Evolutionary conservation across 2,888 invertebrate genomes (phyloP), one percentile per base, ranked within the genome.

Genomic region (Clunio marinus): DNA sequence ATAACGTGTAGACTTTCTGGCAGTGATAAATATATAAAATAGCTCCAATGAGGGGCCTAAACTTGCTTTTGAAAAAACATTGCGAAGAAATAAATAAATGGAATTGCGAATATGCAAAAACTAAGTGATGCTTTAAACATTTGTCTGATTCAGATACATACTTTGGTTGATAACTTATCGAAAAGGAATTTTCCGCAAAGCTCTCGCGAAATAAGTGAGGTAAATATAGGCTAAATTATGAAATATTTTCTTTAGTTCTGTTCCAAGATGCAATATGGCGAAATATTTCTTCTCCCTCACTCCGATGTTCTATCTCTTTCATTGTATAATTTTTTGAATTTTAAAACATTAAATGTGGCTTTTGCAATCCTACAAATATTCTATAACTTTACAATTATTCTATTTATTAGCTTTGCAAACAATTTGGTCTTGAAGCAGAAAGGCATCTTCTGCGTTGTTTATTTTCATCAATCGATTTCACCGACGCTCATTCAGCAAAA

Each of bases 111-210:
- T 63, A 62, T 60, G 69, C 55, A 45, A 63, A 51, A 57, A 37
- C 17, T 37, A 57, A 65, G 65, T 55, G 96, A 96, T 88, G 90
- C 95, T 87, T 88, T 94, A 87, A 93, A 92, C 86, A 91, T 94
- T 89, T 92, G 95, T 87, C 89, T 96, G 89, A 92, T 93, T 87
- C 94, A 96, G 89, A 96, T 96, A 85, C 91, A 91, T 89, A 91
- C 91, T 88, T 91, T 95, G 83, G 92, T 96, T 86, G 87, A 88
- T 82, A 92, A 91, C 85, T 87, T 96, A 84, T 93, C 86, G 81
- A 96, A 95, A 87, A 94, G 93, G 85, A 96, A 95, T 84, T 92
- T 88, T 83, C 91, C 91, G 83, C 88, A 91, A 80, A 90, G 88
- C 79, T 87, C 88, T 81, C 88, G 88, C 81, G 93, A 93, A 83